Evolutionary conservation across 2,113 vertebrate species (phyloP).

Genomic region (Lepisosteus osseus): DNA sequence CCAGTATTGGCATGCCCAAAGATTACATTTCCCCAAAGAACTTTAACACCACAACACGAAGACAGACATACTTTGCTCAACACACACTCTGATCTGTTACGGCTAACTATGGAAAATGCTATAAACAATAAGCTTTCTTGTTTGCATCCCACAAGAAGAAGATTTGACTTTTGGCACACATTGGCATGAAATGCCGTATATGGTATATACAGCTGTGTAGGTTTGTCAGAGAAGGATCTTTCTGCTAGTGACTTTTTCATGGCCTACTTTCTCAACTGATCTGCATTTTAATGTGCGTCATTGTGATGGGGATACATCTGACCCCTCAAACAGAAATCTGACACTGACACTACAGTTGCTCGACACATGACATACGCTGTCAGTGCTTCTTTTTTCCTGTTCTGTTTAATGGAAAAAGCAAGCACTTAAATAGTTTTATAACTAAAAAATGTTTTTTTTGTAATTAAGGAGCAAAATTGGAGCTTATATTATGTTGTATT

Average conservation of each 20-base stretch:
- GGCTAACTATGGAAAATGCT: not conserved
- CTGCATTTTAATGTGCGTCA: constrained; percentile 24
- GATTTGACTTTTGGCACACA: no score
- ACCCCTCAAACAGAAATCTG: constrained; percentile 30
- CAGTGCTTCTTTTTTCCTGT: constrained; percentile 4
- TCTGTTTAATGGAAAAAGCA: no score
- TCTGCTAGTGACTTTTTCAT: constrained; percentile 22
- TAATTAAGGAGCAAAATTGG: no score
- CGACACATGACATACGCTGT: constrained; percentile 14
- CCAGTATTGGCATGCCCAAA: not conserved
- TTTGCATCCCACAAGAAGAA: no score
- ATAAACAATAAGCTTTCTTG: no score
- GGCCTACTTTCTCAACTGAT: constrained; percentile 12
- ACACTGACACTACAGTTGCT: constrained; percentile 31
- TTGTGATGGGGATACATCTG: constrained; percentile 26
- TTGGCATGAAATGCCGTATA: no score
- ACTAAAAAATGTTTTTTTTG: no score
- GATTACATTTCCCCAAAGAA: constrained; percentile 1
- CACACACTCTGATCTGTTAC: no score
- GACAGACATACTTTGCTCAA: not conserved
- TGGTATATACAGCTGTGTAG: not conserved
- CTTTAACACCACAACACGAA: not conserved
- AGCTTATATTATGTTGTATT: no score
- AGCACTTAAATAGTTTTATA: no score
- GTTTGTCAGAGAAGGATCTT: not conserved